Base-by-base conservation (phyloP, 2,797 vertebrate genomes). In the Crocodylus rhombifer region DNA sequence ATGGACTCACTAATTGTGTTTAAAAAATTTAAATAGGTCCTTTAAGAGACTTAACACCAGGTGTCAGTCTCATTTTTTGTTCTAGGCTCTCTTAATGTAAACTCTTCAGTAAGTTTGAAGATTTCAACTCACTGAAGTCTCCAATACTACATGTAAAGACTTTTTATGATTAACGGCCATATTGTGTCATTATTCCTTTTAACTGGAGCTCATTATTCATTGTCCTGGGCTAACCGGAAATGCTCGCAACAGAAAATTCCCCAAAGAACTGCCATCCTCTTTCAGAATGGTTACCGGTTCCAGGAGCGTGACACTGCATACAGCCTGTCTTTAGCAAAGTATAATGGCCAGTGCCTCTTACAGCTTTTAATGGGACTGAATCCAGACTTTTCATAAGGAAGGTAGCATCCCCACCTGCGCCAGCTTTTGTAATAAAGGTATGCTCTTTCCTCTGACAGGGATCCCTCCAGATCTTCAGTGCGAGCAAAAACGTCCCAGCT, bases 41-140 rank as follows among this genome's bases (percentile, higher is more conserved):
- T 96, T 94, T 86, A 81, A 95, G 85, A 80, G 51, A 8, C 25
- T 51, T 16, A 51, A 42, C 60, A 92, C 57, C 55, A 83, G 1
- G 5, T 83, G 56, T 87, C 80, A 58, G 73, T 88, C 84, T 92
- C 93, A 89, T 80, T 88, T 95, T 94, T 90, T 73, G 77, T 56
- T 88, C 64, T 83, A 81, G 95, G 91, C 73, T 67, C 30, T 80
- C 76, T 17, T 56, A 90, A 78, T n/a, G 12, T 5, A 36, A 91
- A 87, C 26, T 4, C 0, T 73, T 77, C 55, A 14, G 79, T 67
- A 67, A 76, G 25, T 69, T 60, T 6, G 6, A 80, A 84, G 89
- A 57, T 82, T 87, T 2, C 90, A 86, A n/a, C 74, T 65, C 69
- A 30, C 26, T 71, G 33, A 88, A 83, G 76, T 75, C 5, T 57